Percentiles rank a stretch among this genome's conserved stretches.
These are phyloP conservation scores for Phortica okadai DNA, from an alignment of 2,888 invertebrate genomes.

Conservation along the genomic window DNA sequence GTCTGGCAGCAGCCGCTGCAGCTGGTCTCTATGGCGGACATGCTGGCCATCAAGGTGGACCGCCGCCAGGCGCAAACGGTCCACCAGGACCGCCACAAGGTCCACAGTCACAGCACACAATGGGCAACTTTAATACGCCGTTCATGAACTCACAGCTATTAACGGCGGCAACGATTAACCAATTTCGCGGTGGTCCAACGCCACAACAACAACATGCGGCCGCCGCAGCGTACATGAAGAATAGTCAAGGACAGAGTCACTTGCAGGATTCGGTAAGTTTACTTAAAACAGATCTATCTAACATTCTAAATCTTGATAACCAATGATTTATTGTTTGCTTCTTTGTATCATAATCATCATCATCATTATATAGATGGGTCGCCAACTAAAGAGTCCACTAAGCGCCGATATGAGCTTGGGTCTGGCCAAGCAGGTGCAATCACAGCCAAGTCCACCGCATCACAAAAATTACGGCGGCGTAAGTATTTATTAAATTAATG, in stretches of 20 bases:
- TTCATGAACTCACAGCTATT: constrained; percentile 82
- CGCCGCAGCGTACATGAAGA: constrained; percentile 74
- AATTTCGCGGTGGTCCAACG: constrained; percentile 75
- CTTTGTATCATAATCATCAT: constrained; percentile 5
- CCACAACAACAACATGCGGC: constrained; percentile 66
- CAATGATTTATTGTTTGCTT: not conserved
- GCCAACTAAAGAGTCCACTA: constrained; percentile 75
- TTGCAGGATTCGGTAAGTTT: constrained; percentile 76
- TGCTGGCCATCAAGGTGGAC: constrained; percentile 71
- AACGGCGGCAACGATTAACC: constrained; percentile 78
- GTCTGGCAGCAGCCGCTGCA: constrained; percentile 68
- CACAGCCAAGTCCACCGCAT: constrained; percentile 76
- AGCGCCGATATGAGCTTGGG: constrained; percentile 75
- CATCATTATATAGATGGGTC: constrained; percentile 71
- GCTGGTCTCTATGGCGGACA: constrained; percentile 75
- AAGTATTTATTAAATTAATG: constrained; percentile 54
- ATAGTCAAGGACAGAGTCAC: constrained; percentile 75
- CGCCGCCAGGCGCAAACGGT: constrained; percentile 67
- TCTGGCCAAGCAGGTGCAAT: constrained; percentile 76
- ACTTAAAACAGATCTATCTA: too few species aligned
- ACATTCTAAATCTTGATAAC: too few species aligned
- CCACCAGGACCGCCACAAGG: constrained; percentile 68
- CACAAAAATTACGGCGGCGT: constrained; percentile 76
- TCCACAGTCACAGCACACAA: constrained; percentile 73
- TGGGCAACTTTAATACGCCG: constrained; percentile 78